Evolutionary conservation across 2,888 invertebrate species (phyloP).

Genomic region (Rhogogaster chlorosoma): DNA sequence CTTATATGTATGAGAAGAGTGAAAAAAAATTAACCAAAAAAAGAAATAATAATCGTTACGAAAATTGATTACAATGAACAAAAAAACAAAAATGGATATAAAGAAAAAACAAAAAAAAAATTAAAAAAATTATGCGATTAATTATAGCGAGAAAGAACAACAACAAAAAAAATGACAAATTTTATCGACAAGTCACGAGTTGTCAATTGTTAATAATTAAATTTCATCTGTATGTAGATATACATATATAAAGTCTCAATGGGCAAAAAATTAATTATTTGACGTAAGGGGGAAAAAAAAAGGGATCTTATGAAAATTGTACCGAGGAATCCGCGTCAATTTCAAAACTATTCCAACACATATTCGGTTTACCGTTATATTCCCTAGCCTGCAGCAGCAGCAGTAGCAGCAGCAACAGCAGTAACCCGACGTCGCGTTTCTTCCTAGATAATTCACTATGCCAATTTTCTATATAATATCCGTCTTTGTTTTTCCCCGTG

Average conservation of each 20-base stretch:
- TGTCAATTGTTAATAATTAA: background rate
- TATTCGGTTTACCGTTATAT: constrained; percentile 26
- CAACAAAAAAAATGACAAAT: background rate
- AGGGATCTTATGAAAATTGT: background rate
- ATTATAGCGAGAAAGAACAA: background rate
- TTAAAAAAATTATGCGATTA: no score
- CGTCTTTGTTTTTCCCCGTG: background rate
- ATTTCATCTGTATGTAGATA: no score
- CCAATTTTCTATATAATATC: background rate
- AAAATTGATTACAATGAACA: background rate
- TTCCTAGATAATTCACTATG: background rate
- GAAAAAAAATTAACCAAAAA: background rate
- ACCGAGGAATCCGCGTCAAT: background rate
- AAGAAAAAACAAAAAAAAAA: no score
- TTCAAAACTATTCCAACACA: constrained; percentile 27
- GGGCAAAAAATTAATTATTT: background rate
- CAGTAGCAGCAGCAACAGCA: background rate
- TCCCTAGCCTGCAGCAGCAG: background rate
- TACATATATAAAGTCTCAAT: no score
- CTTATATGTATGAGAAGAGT: background rate
- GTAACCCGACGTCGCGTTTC: background rate
- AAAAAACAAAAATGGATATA: no score
- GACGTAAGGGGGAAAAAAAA: background rate
- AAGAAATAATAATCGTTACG: background rate
- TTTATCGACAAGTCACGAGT: background rate